Conservation (phyloP, 2,113 vertebrate genomes). For the Lepus timidus region DNA sequence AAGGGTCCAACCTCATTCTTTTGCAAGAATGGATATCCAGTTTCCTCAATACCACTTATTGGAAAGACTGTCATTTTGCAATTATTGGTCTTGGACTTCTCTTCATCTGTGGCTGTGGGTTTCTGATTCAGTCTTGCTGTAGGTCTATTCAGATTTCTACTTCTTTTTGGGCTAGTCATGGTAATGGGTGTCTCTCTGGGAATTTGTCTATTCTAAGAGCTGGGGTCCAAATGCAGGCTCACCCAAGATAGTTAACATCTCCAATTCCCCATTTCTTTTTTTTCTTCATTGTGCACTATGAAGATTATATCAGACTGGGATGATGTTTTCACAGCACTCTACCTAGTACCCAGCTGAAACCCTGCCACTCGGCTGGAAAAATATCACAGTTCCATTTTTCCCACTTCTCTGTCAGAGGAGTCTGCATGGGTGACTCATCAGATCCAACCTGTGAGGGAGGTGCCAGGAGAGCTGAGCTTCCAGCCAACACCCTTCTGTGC, state of each 20-base stretch:
- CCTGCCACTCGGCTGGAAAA: background rate
- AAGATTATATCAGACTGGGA: background rate
- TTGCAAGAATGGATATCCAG: background rate
- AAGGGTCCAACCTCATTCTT: background rate
- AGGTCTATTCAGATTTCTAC: background rate
- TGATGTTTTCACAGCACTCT: background rate
- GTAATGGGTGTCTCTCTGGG: background rate
- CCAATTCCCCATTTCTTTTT: background rate
- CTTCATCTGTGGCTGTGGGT: background rate
- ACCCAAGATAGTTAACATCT: background rate
- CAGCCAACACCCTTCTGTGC: background rate
- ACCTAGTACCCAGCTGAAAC: background rate
- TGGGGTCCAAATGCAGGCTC: background rate
- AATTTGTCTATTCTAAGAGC: background rate
- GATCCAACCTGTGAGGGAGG: background rate
- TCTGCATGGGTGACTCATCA: background rate
- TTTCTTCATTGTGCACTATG: background rate
- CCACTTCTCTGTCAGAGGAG: background rate
- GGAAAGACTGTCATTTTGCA: background rate
- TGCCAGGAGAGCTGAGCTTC: background rate
- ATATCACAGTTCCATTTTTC: background rate
- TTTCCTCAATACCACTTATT: background rate
- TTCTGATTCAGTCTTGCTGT: background rate
- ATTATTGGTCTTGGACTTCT: background rate
- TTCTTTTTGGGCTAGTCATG: background rate